Evolutionary conservation across 2,888 invertebrate genomes (phyloP).

Genomic region (Drosophila fungiperda): DNA sequence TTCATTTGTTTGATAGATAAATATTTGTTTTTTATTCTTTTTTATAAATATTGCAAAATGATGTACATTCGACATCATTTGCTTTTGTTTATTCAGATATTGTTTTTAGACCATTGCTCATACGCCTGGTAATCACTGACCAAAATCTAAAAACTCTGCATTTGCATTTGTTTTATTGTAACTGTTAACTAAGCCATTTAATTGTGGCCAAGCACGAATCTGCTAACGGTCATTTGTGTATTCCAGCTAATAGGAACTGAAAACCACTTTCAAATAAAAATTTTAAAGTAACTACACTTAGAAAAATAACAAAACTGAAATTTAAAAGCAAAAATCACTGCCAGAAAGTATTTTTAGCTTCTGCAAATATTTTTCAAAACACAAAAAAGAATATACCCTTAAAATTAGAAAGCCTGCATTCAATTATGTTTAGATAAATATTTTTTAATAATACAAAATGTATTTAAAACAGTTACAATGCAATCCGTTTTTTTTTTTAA

Average conservation of each 20-base stretch:
- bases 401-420: background rate
- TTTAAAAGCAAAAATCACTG: background rate
- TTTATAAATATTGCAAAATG: slow-evolving; percentile 4
- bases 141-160: slow-evolving; percentile 9
- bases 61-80: slow-evolving; percentile 3
- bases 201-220: slow-evolving; percentile 3
- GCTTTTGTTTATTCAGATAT: background rate
- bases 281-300: background rate
- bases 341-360: accelerated
- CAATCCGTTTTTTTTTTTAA: background rate
- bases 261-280: background rate
- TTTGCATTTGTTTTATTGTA: background rate
- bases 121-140: slow-evolving; percentile 32
- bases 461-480: background rate
- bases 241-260: background rate
- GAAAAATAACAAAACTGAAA: background rate
- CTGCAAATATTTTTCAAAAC: background rate
- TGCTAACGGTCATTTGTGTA: background rate
- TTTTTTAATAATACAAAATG: too few species aligned
- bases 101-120: slow-evolving; percentile 31
- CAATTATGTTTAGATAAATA: background rate
- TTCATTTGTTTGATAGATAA: slow-evolving; percentile 23
- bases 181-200: background rate
- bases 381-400: background rate
- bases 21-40: background rate